Base-by-base conservation (phyloP, 2,888 invertebrate species). In the Icerya purchasi region DNA sequence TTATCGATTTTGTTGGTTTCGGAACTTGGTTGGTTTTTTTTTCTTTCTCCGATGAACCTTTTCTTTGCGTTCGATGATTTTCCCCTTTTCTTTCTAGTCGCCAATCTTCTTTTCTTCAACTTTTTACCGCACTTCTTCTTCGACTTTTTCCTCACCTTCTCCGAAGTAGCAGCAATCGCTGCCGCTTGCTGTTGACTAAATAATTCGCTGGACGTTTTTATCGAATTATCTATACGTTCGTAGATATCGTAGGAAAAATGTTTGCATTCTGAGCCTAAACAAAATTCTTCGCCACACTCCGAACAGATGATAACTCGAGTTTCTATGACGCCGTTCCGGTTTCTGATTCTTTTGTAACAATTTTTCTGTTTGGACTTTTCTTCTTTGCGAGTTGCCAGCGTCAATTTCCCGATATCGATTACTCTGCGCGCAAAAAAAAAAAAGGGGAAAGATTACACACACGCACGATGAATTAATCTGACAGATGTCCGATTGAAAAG, bases 251-350 rank as follows among this genome's bases (percentile, higher is more conserved):
- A 81, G 3, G 74, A 71, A 64, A 78, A 75, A 61, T 77, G 75
- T 22, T 72, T 73, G 66, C 80, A 81, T 53, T 70, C 69, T 53
- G 68, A 72, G 79, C 83, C 83, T 69, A 79, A 80, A 71, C 90
- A 90, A 73, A 85, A 84, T 72, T 90, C 90, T 70, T 88, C 88
- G 3, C 84, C 84, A 67, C 90, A 90, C 68, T 88, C 86, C 1
- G 75, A 70, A 70, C 90, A 90, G 58, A 82, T 79, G 58, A 83
- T 75, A 36, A 83, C 78, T 65, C 84, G 77, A 22, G 82, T 84
- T 70, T 88, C 87, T 24, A 86, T 78, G 61, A 87, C 82, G 18
- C 88, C 87, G 0, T 86, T 81, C 63, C 85, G 63, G 68, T 85
- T 88, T 67, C 81, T 78, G 25, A 83, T 73, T 36, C 79, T 79